Conservation (phyloP, 2,113 vertebrate genomes). For the Notarius quadriscutis region DNA sequence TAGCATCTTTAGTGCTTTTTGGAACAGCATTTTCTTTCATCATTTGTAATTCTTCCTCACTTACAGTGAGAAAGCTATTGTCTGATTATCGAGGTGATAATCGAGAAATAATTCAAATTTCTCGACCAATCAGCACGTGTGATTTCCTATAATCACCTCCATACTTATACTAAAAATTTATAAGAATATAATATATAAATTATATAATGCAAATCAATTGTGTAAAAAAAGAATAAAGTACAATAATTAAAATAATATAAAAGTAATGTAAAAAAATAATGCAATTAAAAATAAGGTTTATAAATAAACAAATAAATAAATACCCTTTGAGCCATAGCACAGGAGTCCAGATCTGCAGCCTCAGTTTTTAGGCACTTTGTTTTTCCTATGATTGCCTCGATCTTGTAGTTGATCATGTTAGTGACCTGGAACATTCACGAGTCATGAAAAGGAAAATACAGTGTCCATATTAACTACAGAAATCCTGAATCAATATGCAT, state of each 20-base stretch:
- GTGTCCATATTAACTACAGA: background rate
- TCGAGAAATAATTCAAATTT: no score
- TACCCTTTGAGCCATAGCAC: conserved; percentile 55
- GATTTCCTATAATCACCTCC: no score
- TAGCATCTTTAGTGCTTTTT: no score
- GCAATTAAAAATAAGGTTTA: background rate
- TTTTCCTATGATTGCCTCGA: conserved; percentile 49
- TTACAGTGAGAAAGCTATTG: no score
- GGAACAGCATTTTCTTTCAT: no score
- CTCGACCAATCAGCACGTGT: no score
- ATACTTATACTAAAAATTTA: background rate
- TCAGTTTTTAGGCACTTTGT: conserved; percentile 57
- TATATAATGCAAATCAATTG: background rate
- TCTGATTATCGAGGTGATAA: no score
- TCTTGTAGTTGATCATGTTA: conserved; percentile 49
- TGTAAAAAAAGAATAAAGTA: background rate
- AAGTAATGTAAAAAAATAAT: background rate
- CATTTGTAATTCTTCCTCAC: no score
- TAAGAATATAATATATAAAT: background rate
- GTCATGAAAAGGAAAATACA: background rate
- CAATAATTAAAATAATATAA: background rate
- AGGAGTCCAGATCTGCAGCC: conserved; percentile 36
- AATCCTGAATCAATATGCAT: background rate
- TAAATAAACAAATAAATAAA: background rate
- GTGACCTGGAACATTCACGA: conserved; percentile 48